Conservation (phyloP, 2,113 vertebrate species). For the Coptodon rendalli region DNA sequence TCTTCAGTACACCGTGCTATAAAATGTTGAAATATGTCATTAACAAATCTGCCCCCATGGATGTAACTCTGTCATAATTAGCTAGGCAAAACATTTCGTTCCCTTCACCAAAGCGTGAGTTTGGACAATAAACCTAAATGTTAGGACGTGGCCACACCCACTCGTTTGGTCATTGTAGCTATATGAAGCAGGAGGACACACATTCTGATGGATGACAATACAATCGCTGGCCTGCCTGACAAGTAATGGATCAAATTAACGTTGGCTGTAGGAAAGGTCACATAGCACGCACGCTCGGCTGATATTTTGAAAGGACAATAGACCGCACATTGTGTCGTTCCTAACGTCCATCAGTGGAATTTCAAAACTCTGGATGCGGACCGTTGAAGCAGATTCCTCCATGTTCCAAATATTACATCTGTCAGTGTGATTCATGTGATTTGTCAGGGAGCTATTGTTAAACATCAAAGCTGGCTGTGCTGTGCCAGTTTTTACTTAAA, state of each 20-base stretch:
- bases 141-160: slow-evolving; percentile 1
- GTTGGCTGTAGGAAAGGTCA: slow-evolving; percentile 73
- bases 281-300: slow-evolving; percentile 64
- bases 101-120: neutral
- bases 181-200: slow-evolving; percentile 52
- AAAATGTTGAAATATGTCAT: neutral
- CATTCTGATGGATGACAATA: slow-evolving; percentile 58
- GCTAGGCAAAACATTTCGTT: neutral
- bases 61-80: neutral
- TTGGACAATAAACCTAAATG: neutral
- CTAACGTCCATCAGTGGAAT: slow-evolving; percentile 41
- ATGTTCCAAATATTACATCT: slow-evolving; percentile 37
- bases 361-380: slow-evolving; percentile 29
- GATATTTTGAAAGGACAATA: slow-evolving; percentile 74
- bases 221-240: slow-evolving; percentile 37
- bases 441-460: slow-evolving; percentile 27
- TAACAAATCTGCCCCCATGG: neutral
- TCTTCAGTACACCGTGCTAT: neutral
- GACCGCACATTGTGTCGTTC: slow-evolving; percentile 30
- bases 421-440: slow-evolving; percentile 51
- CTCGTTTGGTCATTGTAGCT: slow-evolving; percentile 26
- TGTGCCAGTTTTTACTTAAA: neutral
- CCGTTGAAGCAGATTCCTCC: neutral
- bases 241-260: slow-evolving; percentile 66
- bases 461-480: neutral